These are phyloP conservation scores for Sarcoramphus papa DNA, from an alignment of 2,797 vertebrate genomes.

Conservation along the genomic window DNA sequence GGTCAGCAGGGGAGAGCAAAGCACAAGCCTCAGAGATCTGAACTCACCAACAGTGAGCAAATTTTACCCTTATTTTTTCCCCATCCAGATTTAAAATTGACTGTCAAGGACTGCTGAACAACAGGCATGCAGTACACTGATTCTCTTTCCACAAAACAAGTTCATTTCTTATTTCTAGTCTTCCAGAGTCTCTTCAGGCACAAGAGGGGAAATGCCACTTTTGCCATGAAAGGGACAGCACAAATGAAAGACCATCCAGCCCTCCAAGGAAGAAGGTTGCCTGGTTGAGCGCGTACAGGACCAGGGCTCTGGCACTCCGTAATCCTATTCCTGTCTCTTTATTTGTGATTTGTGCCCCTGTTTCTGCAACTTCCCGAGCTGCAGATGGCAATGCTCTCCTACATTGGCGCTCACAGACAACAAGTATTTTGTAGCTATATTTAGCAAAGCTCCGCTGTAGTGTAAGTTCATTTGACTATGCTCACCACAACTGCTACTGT, in stretches of 20 bases:
- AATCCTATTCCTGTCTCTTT: background rate
- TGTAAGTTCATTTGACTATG: background rate
- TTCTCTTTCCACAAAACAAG: background rate
- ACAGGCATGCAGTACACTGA: background rate
- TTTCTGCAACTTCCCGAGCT: background rate
- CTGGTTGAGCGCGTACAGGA: accelerated
- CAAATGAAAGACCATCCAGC: background rate
- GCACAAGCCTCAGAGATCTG: background rate
- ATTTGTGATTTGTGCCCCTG: background rate
- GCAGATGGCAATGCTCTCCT: background rate
- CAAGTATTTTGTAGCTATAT: background rate
- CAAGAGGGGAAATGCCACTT: background rate
- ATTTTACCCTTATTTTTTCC: background rate
- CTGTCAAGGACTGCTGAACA: background rate
- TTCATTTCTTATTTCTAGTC: background rate
- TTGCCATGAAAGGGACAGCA: background rate
- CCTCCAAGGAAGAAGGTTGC: background rate
- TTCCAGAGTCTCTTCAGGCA: background rate
- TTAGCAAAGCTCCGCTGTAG: background rate
- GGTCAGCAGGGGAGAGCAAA: background rate
- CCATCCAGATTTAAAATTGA: background rate
- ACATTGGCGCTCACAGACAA: background rate
- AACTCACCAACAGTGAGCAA: background rate
- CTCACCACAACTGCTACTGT: background rate
- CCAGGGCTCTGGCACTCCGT: background rate